These are phyloP conservation scores for Pediacus dermestoides DNA, from an alignment of 2,888 invertebrate species.

Conservation along the genomic window DNA sequence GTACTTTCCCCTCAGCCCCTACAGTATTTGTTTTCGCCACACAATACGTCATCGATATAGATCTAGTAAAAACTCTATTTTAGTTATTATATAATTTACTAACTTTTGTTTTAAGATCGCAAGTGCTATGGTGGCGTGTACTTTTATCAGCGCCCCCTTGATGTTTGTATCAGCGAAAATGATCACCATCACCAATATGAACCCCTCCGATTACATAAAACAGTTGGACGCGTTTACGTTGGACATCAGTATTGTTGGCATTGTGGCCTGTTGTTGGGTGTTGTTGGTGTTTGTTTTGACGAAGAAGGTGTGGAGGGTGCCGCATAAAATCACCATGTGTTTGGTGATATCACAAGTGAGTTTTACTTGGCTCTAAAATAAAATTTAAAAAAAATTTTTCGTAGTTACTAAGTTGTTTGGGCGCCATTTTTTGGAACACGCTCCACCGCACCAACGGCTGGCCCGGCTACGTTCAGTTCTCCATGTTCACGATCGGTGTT, in stretches of 20 bases:
- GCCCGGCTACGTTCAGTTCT: conserved; percentile 70
- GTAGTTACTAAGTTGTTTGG: conserved; percentile 65
- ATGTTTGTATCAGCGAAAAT: conserved; percentile 95
- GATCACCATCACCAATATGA: conserved; percentile 72
- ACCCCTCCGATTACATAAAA: conserved; percentile 68
- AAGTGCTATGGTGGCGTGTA: conserved; percentile 90
- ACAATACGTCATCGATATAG: conserved; percentile 80
- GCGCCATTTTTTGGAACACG: conserved; percentile 72
- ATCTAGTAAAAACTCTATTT: conserved; percentile 60
- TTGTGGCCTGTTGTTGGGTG: conserved; percentile 76
- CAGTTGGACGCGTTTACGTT: conserved; percentile 77
- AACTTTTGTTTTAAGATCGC: conserved; percentile 67
- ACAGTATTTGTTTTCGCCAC: conserved; percentile 94
- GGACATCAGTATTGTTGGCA: conserved; percentile 77
- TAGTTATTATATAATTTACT: background rate
- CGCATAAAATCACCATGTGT: conserved; percentile 78
- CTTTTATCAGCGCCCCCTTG: conserved; percentile 89
- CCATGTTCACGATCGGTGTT: conserved; percentile 71
- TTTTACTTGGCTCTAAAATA: conserved; percentile 9
- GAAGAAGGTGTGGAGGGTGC: conserved; percentile 72
- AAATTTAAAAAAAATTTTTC: conserved; percentile 17
- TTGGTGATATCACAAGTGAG: conserved; percentile 76
- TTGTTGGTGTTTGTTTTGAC: conserved; percentile 68
- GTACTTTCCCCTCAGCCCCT: conserved; percentile 93
- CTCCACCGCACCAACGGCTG: conserved; percentile 55